A percentile compares a stretch with the other conserved stretches of the same genome.
Conservation (phyloP, 1,140 invertebrate species). For the Popillia japonica region DNA sequence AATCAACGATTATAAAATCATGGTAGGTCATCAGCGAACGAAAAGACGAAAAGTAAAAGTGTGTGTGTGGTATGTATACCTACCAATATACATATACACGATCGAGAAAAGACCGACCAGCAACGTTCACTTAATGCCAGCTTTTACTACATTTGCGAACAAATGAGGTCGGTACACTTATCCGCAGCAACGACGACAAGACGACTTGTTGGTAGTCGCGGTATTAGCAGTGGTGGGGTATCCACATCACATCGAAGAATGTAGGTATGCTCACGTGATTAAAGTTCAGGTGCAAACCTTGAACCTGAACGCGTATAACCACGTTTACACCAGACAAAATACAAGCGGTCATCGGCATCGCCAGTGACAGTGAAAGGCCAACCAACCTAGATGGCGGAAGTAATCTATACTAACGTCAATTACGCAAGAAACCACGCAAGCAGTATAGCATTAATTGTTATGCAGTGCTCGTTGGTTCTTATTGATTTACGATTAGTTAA, state of each 20-base stretch:
- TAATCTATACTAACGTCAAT: background rate
- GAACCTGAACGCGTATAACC: slow-evolving; percentile 38
- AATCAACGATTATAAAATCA: slow-evolving; percentile 31
- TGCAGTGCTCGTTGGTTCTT: background rate
- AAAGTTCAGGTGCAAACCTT: slow-evolving; percentile 42
- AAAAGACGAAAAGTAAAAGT: slow-evolving; percentile 17
- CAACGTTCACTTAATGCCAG: slow-evolving; percentile 10
- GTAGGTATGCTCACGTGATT: slow-evolving; percentile 37
- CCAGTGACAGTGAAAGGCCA: slow-evolving; percentile 29
- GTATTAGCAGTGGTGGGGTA: background rate
- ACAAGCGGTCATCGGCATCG: slow-evolving; percentile 18
- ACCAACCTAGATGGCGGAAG: slow-evolving; percentile 36
- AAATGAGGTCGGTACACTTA: slow-evolving; percentile 36
- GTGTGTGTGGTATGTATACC: background rate
- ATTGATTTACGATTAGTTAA: background rate
- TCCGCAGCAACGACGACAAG: background rate
- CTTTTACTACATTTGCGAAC: slow-evolving; percentile 18
- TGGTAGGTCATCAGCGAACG: slow-evolving; percentile 17
- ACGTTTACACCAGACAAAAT: slow-evolving; percentile 37
- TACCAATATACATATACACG: background rate
- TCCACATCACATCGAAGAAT: slow-evolving; percentile 1
- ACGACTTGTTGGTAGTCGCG: background rate
- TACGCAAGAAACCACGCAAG: background rate
- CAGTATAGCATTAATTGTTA: background rate
- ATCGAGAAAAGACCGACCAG: background rate